Conservation (phyloP, 2,888 invertebrate species). For the Amphimallon solstitiale region DNA sequence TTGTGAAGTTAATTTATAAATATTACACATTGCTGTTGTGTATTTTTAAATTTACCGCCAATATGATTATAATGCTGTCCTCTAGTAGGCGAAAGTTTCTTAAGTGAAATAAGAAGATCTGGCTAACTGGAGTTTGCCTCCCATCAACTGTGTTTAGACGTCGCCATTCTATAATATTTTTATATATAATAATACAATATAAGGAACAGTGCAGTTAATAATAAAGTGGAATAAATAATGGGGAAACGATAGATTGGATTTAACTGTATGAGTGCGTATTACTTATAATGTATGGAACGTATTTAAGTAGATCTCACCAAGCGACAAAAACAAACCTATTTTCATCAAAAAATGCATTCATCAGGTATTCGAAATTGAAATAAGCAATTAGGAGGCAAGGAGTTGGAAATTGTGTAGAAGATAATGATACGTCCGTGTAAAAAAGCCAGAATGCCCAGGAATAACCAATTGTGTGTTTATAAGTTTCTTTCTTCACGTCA, state of each 20-base stretch:
- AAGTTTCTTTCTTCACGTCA: slow-evolving; percentile 56
- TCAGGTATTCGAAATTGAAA: slow-evolving; percentile 53
- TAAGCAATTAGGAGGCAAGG: slow-evolving; percentile 26
- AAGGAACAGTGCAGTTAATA: slow-evolving; percentile 50
- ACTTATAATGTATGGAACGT: slow-evolving; percentile 33
- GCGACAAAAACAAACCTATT: slow-evolving; percentile 59
- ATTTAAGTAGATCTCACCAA: slow-evolving; percentile 47
- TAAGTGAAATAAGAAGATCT: slow-evolving; percentile 53
- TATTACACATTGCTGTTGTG: too few species aligned
- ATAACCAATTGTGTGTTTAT: slow-evolving; percentile 49
- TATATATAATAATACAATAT: slow-evolving; percentile 57
- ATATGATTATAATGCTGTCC: slow-evolving; percentile 10
- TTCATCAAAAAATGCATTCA: slow-evolving; percentile 59
- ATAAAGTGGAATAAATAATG: slow-evolving; percentile 46
- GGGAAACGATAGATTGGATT: slow-evolving; percentile 40
- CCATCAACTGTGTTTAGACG: slow-evolving; percentile 63
- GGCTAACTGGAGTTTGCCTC: slow-evolving; percentile 63
- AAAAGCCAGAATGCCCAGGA: slow-evolving; percentile 42
- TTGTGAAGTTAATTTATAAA: too few species aligned
- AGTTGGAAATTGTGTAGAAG: slow-evolving; percentile 31
- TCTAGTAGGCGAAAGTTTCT: slow-evolving; percentile 39
- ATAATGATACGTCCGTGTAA: slow-evolving; percentile 28
- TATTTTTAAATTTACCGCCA: slow-evolving; percentile 25
- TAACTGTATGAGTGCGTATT: slow-evolving; percentile 40
- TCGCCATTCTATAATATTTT: slow-evolving; percentile 63